A percentile compares a stretch with the other conserved stretches of the same genome.
These are phyloP conservation scores for Rhopilema esculentum DNA, from an alignment of 30 jellyfish, hydroid and myxozoan species.

Conservation along the genomic window DNA sequence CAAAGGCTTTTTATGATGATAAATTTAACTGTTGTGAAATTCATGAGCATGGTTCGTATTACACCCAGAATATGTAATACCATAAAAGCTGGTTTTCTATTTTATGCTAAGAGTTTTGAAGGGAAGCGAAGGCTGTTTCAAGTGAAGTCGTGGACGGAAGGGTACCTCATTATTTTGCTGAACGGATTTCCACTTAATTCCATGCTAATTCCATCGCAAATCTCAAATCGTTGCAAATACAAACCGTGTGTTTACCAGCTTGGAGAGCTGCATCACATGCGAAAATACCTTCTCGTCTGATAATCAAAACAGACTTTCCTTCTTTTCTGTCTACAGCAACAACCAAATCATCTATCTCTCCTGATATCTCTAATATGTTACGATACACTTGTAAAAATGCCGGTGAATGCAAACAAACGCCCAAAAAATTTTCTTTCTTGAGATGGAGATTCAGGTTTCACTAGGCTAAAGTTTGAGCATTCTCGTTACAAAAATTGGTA, in stretches of 20 bases:
- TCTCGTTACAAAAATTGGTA: too few relatives aligned
- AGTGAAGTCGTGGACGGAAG: slow-evolving; percentile 33
- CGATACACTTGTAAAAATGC: too few relatives aligned
- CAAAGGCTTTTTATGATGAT: background rate
- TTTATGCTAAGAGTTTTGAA: background rate
- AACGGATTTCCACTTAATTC: slow-evolving; percentile 62
- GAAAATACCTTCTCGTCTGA: too few relatives aligned
- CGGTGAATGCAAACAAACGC: too few relatives aligned
- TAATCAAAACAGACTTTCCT: too few relatives aligned
- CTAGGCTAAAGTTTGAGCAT: too few relatives aligned
- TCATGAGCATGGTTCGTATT: background rate
- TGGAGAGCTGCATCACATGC: slow-evolving; percentile 25
- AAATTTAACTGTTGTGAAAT: background rate
- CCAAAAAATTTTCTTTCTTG: too few relatives aligned
- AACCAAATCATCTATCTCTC: too few relatives aligned
- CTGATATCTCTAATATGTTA: too few relatives aligned
- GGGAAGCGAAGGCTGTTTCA: slow-evolving; percentile 37
- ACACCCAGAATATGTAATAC: background rate
- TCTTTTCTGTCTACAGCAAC: too few relatives aligned
- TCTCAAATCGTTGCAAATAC: slow-evolving; percentile 45
- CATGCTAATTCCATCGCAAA: slow-evolving; percentile 53
- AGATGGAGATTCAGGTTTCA: too few relatives aligned
- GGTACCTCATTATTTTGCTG: slow-evolving; percentile 45
- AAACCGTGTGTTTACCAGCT: slow-evolving; percentile 56
- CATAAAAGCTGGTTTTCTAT: background rate